Evolutionary conservation across 1,140 invertebrate genomes (phyloP).

Genomic region (Wasmannia auropunctata): DNA sequence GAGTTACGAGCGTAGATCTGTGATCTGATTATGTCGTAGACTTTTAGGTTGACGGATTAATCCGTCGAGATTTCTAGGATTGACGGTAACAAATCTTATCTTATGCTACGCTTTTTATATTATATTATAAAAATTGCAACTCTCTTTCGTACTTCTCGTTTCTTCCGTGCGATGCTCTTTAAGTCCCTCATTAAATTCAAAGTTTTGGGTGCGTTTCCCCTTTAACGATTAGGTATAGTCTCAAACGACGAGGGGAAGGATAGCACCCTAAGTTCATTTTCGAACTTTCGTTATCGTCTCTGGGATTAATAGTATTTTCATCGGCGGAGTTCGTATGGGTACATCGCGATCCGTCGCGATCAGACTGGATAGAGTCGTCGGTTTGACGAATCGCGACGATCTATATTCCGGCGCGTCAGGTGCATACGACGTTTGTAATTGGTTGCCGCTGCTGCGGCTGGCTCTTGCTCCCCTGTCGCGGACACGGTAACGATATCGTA

Average conservation of each 20-base stretch:
- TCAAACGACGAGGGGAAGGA: not conserved
- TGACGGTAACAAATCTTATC: not conserved
- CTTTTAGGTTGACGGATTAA: not conserved
- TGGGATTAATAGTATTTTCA: constrained; percentile 4
- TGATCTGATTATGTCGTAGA: not conserved
- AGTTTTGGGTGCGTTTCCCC: not conserved
- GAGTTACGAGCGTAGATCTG: not conserved
- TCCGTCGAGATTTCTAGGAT: not conserved
- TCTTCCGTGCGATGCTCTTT: not conserved
- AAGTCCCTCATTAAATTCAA: not conserved
- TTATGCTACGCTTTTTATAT: not conserved
- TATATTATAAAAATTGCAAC: not conserved
- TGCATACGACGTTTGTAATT: constrained; percentile 64
- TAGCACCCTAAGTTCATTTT: not conserved
- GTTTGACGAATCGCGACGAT: constrained; percentile 52
- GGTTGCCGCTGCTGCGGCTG: constrained; percentile 2
- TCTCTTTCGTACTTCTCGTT: not conserved
- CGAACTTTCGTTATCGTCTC: not conserved
- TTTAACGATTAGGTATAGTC: not conserved
- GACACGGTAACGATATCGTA: constrained; percentile 62
- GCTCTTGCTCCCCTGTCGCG: constrained; percentile 53
- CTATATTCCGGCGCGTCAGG: constrained; percentile 60
- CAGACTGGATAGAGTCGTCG: constrained; percentile 44
- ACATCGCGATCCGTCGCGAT: constrained; percentile 30
- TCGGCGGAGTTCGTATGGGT: not conserved